A percentile compares a stretch with the other conserved stretches of the same genome.
phyloP scores from a whole-genome alignment of 2,113 vertebrate species.

The Pteropus alecto region DNA sequence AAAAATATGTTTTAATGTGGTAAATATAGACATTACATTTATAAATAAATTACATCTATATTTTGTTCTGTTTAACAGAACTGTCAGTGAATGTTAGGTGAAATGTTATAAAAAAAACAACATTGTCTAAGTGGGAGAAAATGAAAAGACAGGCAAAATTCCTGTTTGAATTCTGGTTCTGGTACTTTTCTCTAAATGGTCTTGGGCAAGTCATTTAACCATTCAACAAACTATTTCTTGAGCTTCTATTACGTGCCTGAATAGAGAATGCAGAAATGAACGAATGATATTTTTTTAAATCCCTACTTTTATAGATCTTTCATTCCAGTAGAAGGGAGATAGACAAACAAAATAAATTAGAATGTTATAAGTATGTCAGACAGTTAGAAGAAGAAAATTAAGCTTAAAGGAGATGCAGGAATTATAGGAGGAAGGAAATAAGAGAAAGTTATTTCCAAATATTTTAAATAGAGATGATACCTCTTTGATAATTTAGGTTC shows the following conservation, averaged over 20 bases:
- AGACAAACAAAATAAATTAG: neutral
- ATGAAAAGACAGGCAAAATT: neutral
- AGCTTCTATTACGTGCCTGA: neutral
- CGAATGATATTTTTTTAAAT: neutral
- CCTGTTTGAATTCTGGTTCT: neutral
- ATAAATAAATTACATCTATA: neutral
- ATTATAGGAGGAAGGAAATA: neutral
- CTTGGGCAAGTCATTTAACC: neutral
- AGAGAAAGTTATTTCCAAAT: neutral
- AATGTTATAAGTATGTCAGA: neutral
- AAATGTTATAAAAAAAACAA: neutral
- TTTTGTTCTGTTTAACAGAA: neutral
- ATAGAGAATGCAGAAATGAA: neutral
- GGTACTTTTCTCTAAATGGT: neutral
- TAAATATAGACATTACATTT: neutral
- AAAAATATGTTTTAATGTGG: neutral
- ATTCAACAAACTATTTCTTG: neutral
- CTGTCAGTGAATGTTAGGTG: neutral
- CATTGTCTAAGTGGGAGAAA: neutral
- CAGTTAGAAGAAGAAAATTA: neutral
- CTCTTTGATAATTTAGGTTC: neutral
- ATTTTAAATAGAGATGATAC: neutral
- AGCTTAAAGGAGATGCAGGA: neutral
- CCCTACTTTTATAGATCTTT: neutral
- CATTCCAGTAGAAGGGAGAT: neutral